Conservation (phyloP, 1,140 invertebrate genomes). For the Ectropis grisescens region DNA sequence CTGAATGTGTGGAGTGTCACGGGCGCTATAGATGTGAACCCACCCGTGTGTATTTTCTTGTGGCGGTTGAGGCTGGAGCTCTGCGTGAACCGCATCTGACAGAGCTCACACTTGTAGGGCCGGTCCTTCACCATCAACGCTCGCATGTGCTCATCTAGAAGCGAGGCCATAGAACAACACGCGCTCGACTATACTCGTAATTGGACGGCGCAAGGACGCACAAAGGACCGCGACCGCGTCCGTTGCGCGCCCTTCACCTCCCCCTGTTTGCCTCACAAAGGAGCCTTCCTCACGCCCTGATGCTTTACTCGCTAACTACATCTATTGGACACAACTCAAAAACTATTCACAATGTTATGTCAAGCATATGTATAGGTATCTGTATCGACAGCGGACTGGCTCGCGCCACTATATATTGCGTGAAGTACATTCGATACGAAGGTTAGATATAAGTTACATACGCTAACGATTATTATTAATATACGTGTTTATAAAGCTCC, state of each 20-base stretch:
- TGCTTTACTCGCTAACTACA: constrained; percentile 23
- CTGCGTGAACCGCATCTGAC: constrained; percentile 82
- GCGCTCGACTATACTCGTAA: constrained; percentile 14
- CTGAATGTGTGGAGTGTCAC: constrained; percentile 8
- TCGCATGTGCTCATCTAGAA: constrained; percentile 71
- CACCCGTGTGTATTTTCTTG: constrained; percentile 85
- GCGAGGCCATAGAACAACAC: constrained; percentile 47
- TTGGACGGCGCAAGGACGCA: constrained; percentile 29
- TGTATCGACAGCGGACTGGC: constrained; percentile 10
- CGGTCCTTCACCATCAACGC: constrained; percentile 73
- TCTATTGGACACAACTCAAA: constrained; percentile 55
- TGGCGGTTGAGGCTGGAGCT: constrained; percentile 86
- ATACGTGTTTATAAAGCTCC: constrained; percentile 21
- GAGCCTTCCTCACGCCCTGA: constrained; percentile 58
- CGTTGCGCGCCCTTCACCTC: constrained; percentile 49
- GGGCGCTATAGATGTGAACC: constrained; percentile 34
- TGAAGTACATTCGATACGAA: too few relatives aligned
- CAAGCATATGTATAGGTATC: constrained; percentile 53
- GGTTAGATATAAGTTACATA: too few relatives aligned
- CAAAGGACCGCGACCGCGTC: constrained; percentile 21
- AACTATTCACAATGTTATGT: constrained; percentile 64
- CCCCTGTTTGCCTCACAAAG: constrained; percentile 58
- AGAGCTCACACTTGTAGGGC: constrained; percentile 83
- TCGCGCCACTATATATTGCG: constrained; percentile 42
- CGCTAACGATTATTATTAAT: constrained; percentile 10